Conservation (phyloP, 2,888 invertebrate species). For the Argyra leucocephala region DNA sequence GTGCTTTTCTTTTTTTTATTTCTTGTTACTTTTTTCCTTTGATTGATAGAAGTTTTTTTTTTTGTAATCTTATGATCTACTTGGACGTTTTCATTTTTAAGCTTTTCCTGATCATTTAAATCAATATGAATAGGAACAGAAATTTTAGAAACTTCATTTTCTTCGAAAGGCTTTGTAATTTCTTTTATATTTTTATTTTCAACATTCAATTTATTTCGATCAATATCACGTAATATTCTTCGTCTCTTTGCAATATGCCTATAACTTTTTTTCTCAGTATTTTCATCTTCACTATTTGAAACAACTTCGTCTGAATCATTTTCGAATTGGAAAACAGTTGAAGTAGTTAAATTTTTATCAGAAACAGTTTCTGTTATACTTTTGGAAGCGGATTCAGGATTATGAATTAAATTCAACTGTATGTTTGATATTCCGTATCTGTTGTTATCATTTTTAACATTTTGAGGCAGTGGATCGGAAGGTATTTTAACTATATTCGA, state of each 20-base stretch:
- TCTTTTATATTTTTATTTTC: constrained; percentile 14
- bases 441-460: constrained; percentile 20
- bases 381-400: no score
- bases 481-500: constrained; percentile 9
- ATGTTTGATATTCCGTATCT: constrained; percentile 43
- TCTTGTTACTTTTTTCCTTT: neutral
- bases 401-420: no score
- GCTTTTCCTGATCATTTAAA: constrained; percentile 8
- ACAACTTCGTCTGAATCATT: constrained; percentile 61
- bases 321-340: constrained; percentile 15
- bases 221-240: constrained; percentile 32
- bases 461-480: constrained; percentile 19
- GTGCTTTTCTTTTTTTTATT: constrained; percentile 10
- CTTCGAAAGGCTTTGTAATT: constrained; percentile 14
- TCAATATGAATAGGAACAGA: no score
- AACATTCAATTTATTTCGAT: constrained; percentile 14
- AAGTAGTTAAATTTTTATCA: no score
- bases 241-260: constrained; percentile 52
- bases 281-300: constrained; percentile 58
- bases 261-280: constrained; percentile 40
- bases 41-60: constrained; percentile 9
- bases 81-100: constrained; percentile 10
- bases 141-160: neutral
- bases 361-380: no score
- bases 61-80: neutral